These are phyloP conservation scores for Sylvietta virens DNA, from an alignment of 2,113 vertebrate genomes.

Conservation along the genomic window DNA sequence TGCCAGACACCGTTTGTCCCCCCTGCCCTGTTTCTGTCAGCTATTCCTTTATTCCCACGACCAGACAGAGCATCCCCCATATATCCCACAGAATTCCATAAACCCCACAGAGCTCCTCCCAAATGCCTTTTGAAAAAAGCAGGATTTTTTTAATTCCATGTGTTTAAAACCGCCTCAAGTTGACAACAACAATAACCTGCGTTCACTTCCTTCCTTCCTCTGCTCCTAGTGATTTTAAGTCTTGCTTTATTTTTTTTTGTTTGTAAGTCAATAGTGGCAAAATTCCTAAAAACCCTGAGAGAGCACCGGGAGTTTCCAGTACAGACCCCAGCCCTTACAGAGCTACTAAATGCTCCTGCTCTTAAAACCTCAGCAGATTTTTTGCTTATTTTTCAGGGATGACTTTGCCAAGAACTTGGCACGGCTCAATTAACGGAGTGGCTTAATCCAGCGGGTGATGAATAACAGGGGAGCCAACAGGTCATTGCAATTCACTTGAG, in stretches of 20 bases:
- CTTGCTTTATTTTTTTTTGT: not conserved
- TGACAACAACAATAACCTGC: constrained; percentile 47
- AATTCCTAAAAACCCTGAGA: constrained; percentile 11
- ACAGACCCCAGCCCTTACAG: not conserved
- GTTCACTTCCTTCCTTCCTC: constrained; percentile 53
- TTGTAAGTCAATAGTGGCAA: constrained; percentile 7
- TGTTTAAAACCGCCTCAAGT: not conserved
- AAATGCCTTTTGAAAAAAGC: not conserved
- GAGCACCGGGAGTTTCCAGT: not conserved
- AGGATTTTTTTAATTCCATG: not conserved
- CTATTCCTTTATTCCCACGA: not conserved
- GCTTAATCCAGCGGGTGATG: constrained; percentile 24
- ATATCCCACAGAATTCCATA: not conserved
- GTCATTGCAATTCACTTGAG: constrained; percentile 50
- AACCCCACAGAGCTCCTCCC: not conserved
- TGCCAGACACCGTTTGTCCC: not conserved
- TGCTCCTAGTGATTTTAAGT: not conserved
- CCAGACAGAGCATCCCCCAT: not conserved
- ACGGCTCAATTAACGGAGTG: not conserved
- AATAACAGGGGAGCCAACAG: constrained; percentile 23
- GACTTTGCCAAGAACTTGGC: not conserved
- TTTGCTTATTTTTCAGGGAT: not conserved
- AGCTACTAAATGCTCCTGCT: not conserved
- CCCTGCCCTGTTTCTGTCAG: not conserved
- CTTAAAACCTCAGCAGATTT: constrained; percentile 1